Evolutionary conservation across 2,888 invertebrate genomes (phyloP), one percentile per base, ranked within the genome.

Genomic region (Polydrusus tereticollis): DNA sequence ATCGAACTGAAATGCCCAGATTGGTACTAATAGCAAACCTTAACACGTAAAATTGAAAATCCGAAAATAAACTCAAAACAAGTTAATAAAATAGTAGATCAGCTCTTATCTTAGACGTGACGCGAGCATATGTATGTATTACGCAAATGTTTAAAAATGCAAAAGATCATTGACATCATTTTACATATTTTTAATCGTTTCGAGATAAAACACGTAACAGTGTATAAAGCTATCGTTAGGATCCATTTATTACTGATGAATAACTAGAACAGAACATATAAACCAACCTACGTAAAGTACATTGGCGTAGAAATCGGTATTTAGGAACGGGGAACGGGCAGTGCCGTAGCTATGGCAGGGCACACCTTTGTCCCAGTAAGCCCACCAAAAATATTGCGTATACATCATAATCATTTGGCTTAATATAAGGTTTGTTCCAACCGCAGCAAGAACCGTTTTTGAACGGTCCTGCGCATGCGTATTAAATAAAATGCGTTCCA

Each of bases 121-220:
- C 65, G 65, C 57, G 43, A 20, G 14, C 50, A 55, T 57, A 16
- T 26, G 59, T 16, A 23, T 2, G 7, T 55, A 65, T 65, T 65
- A 65, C 55, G 65, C 55, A 65, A 65, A 57, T 43, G 41, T 43
- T 14, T 43, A 57, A 65, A 65, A 57, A 55, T 38, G 55, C 41
- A 26, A 55, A 50, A 43, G 65, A 41, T 55, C 65, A 55, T 64
- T 52, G 64, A 52, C 64, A 64, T 64, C 55, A 65, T 65, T 41
- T 41, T 57, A 18, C 14, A 65, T 41, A 65, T 65, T 55, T 57
- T 41, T 65, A 55, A 57, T 65, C 55, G 52, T 55, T 65, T 14
- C 10, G 43, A 65, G 65, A 65, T 65, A 55, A 55, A 65, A 65
- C 65, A 65, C 65, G 65, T 65, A 41, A 16, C 14, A 16, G n/a